Conservation (phyloP, 2,113 vertebrate genomes). For the Ochotona princeps region DNA sequence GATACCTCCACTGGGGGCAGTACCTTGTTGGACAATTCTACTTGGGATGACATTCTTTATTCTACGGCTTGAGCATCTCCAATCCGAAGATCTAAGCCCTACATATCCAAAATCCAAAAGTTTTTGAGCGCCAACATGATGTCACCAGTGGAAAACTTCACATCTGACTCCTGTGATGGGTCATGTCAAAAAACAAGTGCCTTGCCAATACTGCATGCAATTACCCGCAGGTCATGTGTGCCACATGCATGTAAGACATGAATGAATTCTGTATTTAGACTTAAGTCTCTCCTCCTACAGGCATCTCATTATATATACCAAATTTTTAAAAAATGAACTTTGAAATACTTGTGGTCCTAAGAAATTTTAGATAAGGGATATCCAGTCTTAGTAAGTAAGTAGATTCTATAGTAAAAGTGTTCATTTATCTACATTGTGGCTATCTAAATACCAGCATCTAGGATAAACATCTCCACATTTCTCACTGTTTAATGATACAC, state of each 20-base stretch:
- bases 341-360: neutral
- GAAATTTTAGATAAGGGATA: neutral
- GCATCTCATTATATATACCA: neutral
- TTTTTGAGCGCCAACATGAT: neutral
- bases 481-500: neutral
- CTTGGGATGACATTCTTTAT: neutral
- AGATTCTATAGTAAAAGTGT: neutral
- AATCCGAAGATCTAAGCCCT: neutral
- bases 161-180: neutral
- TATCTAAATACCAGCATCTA: neutral
- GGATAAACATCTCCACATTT: neutral
- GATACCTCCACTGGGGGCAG: rapidly evolving
- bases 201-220: neutral
- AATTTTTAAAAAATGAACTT: neutral
- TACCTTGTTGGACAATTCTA: neutral
- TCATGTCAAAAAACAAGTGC: neutral
- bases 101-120: neutral
- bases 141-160: neutral
- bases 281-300: neutral
- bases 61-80: neutral
- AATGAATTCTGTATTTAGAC: neutral
- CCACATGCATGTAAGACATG: neutral
- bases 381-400: neutral
- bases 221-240: neutral
- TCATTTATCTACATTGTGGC: too few species aligned